Base-by-base conservation (phyloP, 2,113 vertebrate genomes). In the Orycteropus afer region DNA sequence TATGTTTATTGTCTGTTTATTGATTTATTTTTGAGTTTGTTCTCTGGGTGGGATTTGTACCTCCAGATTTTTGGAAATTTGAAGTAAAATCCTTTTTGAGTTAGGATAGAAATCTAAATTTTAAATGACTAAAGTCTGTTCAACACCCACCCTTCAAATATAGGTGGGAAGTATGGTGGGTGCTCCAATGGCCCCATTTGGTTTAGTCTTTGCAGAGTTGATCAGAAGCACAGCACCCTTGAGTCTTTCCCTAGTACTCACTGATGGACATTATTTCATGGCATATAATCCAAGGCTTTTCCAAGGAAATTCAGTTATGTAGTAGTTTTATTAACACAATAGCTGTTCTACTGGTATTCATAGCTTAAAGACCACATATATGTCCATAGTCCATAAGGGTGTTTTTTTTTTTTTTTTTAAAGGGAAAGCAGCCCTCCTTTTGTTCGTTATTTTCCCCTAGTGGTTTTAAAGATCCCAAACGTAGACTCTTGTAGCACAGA, bases 51-150 rank as follows among this genome's bases (percentile, higher is more conserved):
- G 29, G 34, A 78, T 65, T 22, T 25, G 3, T 29, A 11, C 6
- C n/a, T 67, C 14, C 87, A 45, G 45, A 85, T 86, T 88, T 86
- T 53, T 34, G 25, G 63, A 53, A 67, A 95, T 85, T 53, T 82
- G 34, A 93, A 9, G 10, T 71, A 91, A 85, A 76, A 74, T 65
- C 55, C 5, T 20, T 90, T 84, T 40, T 45, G 45, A 65, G 37
- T 12, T 55, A 96, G 34, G 5, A 83, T 10, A 37, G 55, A 93
- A 73, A 84, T 84, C 45, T 94, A 73, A 77, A 88, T 86, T 86
- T 88, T 65, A 61, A 79, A 45, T 37, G 13, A 47, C 49, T 6
- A 17, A 78, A 76, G 45, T 71, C 49, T 80, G 11, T 69, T 63
- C 27, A 2, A 22, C 34, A 1, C 15, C 3, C 12, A 42, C 2